Evolutionary conservation across 2,797 vertebrate genomes (phyloP).

Genomic region (Enteromius anoplus): DNA sequence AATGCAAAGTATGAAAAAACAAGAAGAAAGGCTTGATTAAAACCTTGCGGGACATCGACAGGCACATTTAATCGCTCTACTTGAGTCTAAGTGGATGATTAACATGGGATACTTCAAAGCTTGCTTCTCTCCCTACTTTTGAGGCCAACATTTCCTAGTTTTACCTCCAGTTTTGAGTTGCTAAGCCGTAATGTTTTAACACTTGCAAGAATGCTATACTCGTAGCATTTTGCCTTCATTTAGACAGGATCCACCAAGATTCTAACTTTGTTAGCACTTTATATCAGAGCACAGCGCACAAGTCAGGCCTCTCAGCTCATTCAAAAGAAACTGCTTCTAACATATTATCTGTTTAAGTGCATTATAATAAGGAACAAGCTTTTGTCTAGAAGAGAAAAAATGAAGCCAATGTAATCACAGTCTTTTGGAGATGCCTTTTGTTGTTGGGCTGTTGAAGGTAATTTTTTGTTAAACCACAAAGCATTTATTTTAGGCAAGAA

Average conservation of each 20-base stretch:
- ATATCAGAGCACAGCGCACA: background rate
- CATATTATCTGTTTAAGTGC: background rate
- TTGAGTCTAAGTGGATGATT: constrained; percentile 59
- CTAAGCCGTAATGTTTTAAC: background rate
- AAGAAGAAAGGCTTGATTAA: constrained; percentile 33
- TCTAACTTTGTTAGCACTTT: background rate
- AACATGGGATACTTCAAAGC: constrained; percentile 42
- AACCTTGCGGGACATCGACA: constrained; percentile 53
- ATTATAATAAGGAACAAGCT: background rate
- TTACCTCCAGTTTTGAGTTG: background rate
- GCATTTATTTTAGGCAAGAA: background rate
- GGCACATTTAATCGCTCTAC: constrained; percentile 56
- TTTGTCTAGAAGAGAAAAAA: background rate
- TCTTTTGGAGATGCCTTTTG: background rate
- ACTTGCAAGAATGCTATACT: background rate
- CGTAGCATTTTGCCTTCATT: background rate
- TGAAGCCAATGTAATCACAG: background rate
- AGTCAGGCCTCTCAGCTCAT: background rate
- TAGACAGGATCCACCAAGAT: background rate
- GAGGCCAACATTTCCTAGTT: constrained; percentile 29
- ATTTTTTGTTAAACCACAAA: background rate
- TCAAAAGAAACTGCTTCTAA: background rate
- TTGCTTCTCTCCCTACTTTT: constrained; percentile 14
- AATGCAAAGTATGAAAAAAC: constrained; percentile 40
- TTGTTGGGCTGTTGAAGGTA: background rate